Evolutionary conservation across 2,888 invertebrate species (phyloP).

Genomic region (Aphidius colemani): DNA sequence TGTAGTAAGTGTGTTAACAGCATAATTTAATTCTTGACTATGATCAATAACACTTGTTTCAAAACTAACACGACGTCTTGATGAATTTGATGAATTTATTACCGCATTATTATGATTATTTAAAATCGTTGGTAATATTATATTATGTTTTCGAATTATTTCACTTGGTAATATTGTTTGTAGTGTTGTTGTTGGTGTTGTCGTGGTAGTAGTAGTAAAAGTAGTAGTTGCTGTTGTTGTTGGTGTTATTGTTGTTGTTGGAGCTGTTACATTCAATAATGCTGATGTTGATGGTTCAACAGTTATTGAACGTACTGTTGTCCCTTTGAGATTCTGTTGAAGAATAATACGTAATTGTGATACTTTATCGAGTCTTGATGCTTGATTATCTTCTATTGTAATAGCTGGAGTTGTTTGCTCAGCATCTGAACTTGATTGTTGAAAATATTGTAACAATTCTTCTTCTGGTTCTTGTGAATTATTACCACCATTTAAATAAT

Average conservation of each 20-base stretch:
- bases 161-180: constrained; percentile 14
- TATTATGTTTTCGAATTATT: constrained; percentile 46
- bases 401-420: constrained; percentile 37
- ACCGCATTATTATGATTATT: constrained; percentile 40
- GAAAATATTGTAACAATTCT: constrained; percentile 83
- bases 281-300: constrained; percentile 25
- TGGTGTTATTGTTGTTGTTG: no score
- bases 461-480: constrained; percentile 82
- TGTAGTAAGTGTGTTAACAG: constrained; percentile 37
- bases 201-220: no score
- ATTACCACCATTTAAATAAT: constrained; percentile 77
- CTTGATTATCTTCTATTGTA: constrained; percentile 42
- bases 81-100: constrained; percentile 43
- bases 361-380: constrained; percentile 68
- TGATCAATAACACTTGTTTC: constrained; percentile 60
- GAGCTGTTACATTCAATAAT: no score
- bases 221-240: no score
- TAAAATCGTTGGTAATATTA: constrained; percentile 53
- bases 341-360: constrained; percentile 75
- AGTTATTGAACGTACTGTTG: constrained; percentile 44
- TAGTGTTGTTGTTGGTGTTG: no score
- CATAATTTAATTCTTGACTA: constrained; percentile 40
- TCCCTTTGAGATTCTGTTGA: constrained; percentile 68
- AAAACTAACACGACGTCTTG: constrained; percentile 65
- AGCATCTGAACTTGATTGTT: constrained; percentile 61